Evolutionary conservation across 2,888 invertebrate species (phyloP).

Genomic region (Aspidiotus rigidus): DNA sequence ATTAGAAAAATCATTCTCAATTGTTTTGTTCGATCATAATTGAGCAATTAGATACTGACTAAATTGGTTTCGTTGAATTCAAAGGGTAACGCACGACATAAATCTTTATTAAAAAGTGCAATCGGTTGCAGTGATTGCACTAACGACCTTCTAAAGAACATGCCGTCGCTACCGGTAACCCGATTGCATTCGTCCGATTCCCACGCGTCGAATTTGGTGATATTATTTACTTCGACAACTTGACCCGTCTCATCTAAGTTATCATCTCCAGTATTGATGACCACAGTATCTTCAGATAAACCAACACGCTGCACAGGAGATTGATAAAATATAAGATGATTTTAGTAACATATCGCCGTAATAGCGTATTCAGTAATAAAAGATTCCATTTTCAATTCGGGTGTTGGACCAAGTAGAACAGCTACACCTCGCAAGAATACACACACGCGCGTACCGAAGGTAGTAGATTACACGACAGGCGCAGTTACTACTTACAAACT

Average conservation of each 20-base stretch:
- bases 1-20: too few species aligned
- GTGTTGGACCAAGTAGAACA: too few species aligned
- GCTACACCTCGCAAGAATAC: too few species aligned
- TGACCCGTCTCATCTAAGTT: slow-evolving; percentile 56
- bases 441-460: too few species aligned
- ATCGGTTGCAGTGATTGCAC: slow-evolving; percentile 46
- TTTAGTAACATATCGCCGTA: too few species aligned
- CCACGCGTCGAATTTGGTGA: slow-evolving; percentile 52
- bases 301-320: slow-evolving; percentile 22
- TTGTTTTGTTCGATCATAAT: too few species aligned
- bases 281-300: slow-evolving; percentile 50
- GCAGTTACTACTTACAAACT: too few species aligned
- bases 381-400: too few species aligned
- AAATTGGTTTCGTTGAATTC: slow-evolving; percentile 54
- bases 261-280: slow-evolving; percentile 58
- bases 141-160: slow-evolving; percentile 53
- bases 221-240: slow-evolving; percentile 56
- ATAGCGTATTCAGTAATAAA: too few species aligned
- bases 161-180: slow-evolving; percentile 62
- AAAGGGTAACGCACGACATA: slow-evolving; percentile 60
- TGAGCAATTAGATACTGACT: slow-evolving; percentile 38
- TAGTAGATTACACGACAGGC: too few species aligned
- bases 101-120: slow-evolving; percentile 57
- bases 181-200: slow-evolving; percentile 60
- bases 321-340: too few species aligned